Evolutionary conservation across 1,140 invertebrate genomes (phyloP).

Genomic region (Batillaria attramentaria): DNA sequence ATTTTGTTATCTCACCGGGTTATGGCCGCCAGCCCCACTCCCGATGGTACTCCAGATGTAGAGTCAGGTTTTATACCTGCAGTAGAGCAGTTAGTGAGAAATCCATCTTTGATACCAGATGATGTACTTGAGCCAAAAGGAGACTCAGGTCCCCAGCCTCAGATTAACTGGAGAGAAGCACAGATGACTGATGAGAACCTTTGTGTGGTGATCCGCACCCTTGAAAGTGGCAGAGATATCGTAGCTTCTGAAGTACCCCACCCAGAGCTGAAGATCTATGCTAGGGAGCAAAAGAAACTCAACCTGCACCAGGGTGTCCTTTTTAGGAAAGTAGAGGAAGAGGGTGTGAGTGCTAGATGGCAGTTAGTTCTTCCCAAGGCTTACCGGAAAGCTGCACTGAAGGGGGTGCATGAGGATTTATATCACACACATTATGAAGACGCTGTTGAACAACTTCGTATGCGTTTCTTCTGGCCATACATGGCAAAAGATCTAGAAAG

Average conservation of each 20-base stretch:
- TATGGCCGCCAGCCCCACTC: too few species aligned
- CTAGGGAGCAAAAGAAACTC: neutral
- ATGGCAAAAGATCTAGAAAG: slow-evolving; percentile 10
- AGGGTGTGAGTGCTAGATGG: neutral
- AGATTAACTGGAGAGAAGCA: neutral
- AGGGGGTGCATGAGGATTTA: slow-evolving; percentile 22
- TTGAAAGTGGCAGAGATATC: neutral
- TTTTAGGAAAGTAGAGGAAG: neutral
- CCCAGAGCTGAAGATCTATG: neutral
- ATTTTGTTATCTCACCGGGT: neutral
- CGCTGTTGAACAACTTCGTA: neutral
- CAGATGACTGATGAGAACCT: slow-evolving; percentile 19
- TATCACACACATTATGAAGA: slow-evolving; percentile 21
- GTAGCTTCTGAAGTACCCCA: neutral
- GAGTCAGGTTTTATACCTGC: too few species aligned
- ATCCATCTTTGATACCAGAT: neutral
- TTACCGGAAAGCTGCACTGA: neutral
- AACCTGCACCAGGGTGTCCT: neutral
- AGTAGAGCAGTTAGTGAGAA: neutral
- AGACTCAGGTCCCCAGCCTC: neutral
- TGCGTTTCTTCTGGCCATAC: slow-evolving; percentile 20
- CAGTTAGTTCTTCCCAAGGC: neutral
- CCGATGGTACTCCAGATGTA: too few species aligned
- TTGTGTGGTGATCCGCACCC: neutral
- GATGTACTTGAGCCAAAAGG: neutral